These are phyloP conservation scores for Dasysyrphus tricinctus DNA, from an alignment of 2,888 invertebrate species.

Conservation along the genomic window DNA sequence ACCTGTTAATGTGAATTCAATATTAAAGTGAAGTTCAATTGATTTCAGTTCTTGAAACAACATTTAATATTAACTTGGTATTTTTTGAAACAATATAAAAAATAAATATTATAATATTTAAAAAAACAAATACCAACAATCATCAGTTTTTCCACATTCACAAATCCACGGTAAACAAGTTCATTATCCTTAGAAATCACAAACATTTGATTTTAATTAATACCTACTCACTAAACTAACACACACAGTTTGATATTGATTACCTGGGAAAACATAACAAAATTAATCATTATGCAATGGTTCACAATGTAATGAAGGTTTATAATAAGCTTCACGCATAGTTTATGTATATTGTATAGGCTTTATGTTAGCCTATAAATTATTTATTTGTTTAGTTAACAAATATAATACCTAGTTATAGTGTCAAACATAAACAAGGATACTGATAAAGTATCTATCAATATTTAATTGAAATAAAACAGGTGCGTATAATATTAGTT, in stretches of 20 bases:
- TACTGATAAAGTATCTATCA: conserved; percentile 3
- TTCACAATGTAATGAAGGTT: not conserved
- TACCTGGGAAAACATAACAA: not conserved
- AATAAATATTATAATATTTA: no score
- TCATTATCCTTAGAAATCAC: conserved; percentile 4
- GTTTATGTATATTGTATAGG: not conserved
- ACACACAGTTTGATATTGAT: not conserved
- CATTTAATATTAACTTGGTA: no score
- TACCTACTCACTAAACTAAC: conserved; percentile 3
- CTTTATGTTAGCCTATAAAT: conserved; percentile 8
- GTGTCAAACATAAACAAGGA: conserved; percentile 5
- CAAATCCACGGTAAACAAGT: not conserved
- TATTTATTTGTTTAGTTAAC: conserved; percentile 34
- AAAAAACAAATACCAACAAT: not conserved
- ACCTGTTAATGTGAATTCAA: not conserved
- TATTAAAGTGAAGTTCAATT: not conserved
- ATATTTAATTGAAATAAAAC: conserved; percentile 16
- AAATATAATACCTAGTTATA: conserved; percentile 12
- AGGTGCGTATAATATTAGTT: not conserved
- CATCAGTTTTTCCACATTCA: not conserved
- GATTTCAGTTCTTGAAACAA: no score
- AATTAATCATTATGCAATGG: conserved; percentile 16
- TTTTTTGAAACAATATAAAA: no score
- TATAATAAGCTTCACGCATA: not conserved
- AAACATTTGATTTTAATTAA: conserved; percentile 34